Evolutionary conservation across 2,113 vertebrate species (phyloP).

Genomic region (Dipodomys ordii): DNA sequence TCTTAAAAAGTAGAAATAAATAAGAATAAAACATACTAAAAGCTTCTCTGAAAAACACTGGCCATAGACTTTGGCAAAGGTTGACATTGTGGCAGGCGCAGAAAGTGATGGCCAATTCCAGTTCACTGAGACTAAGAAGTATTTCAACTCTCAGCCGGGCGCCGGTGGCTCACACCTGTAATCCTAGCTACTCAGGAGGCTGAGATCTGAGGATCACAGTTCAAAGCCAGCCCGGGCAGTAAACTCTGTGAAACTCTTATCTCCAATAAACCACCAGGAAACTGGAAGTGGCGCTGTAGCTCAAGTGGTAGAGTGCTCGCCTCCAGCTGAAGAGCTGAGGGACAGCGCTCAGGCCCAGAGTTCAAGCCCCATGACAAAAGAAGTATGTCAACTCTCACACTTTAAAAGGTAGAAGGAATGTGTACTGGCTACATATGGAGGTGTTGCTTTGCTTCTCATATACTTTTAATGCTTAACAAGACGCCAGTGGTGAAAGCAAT

Average conservation of each 20-base stretch:
- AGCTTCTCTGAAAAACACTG: too few species aligned
- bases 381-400: constrained; percentile 95
- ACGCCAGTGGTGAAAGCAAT: constrained; percentile 91
- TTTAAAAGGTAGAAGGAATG: constrained; percentile 94
- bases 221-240: too few species aligned
- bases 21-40: neutral
- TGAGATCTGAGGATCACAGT: too few species aligned
- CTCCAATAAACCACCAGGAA: too few species aligned
- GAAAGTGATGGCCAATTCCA: constrained; percentile 92
- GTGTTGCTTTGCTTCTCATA: constrained; percentile 88
- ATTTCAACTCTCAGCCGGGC: constrained; percentile 90
- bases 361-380: constrained; percentile 69
- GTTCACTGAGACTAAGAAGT: constrained; percentile 96
- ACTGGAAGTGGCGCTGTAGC: too few species aligned
- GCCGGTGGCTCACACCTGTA: too few species aligned
- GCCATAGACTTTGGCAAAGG: constrained; percentile 55
- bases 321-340: too few species aligned
- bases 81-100: constrained; percentile 93
- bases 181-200: too few species aligned
- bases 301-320: too few species aligned
- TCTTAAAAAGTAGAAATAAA: neutral
- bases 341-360: too few species aligned
- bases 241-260: too few species aligned
- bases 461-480: constrained; percentile 95
- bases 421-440: constrained; percentile 94